Conservation (phyloP, 2,888 invertebrate species). For the Furcula furcula region DNA sequence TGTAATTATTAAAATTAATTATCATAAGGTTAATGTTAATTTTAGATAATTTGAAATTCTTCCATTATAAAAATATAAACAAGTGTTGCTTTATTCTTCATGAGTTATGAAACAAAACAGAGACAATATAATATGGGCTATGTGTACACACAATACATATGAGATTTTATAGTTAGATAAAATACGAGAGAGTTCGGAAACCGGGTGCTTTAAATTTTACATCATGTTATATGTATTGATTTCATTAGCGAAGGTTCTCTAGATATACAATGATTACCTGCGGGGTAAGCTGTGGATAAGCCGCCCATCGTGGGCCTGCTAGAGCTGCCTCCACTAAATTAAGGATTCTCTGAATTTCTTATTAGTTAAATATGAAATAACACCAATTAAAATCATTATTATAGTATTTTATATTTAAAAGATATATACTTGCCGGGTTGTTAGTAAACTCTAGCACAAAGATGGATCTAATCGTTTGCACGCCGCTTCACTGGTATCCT, state of each 20-base stretch:
- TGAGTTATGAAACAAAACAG: slow-evolving; percentile 56
- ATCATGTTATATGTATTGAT: slow-evolving; percentile 74
- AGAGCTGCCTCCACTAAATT: slow-evolving; percentile 17
- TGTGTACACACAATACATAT: slow-evolving; percentile 61
- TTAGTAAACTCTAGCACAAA: slow-evolving; percentile 59
- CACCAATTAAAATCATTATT: slow-evolving; percentile 71
- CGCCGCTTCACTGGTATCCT: slow-evolving; percentile 52
- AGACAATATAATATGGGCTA: slow-evolving; percentile 76
- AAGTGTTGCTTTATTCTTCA: slow-evolving; percentile 68
- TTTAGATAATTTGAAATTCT: slow-evolving; percentile 74
- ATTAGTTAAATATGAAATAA: slow-evolving; percentile 44
- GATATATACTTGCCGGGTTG: slow-evolving; percentile 50
- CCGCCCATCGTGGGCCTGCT: slow-evolving; percentile 12
- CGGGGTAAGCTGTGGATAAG: too few relatives aligned
- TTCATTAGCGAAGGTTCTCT: slow-evolving; percentile 72
- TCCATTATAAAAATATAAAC: slow-evolving; percentile 60
- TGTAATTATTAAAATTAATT: slow-evolving; percentile 66
- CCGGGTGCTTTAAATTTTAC: slow-evolving; percentile 81
- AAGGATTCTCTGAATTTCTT: slow-evolving; percentile 30
- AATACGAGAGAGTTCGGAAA: slow-evolving; percentile 79
- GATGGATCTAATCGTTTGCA: slow-evolving; percentile 60
- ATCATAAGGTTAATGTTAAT: slow-evolving; percentile 63
- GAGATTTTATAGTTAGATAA: slow-evolving; percentile 75
- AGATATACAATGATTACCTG: slow-evolving; percentile 52
- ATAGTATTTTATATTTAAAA: slow-evolving; percentile 57